phyloP scores from a whole-genome alignment of 1,140 invertebrate genomes.

The Heliconius eleuchia region DNA sequence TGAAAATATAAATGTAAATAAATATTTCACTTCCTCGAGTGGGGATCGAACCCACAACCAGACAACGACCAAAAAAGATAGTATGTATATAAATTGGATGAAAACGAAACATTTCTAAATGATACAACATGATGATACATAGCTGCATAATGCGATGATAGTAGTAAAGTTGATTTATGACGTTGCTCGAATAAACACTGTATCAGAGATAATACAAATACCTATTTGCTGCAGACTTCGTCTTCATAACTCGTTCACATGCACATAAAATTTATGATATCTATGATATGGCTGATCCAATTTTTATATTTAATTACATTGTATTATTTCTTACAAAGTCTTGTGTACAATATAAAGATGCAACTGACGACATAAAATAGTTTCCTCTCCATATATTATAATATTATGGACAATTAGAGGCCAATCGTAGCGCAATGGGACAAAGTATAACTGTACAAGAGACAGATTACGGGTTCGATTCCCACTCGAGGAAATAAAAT shows the following conservation, averaged over 20 bases:
- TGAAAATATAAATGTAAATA: too few relatives aligned
- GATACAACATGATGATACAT: background rate
- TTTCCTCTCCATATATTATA: too few relatives aligned
- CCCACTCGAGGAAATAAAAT: too few relatives aligned
- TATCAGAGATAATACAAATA: constrained; percentile 30
- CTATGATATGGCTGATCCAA: background rate
- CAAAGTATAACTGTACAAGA: too few relatives aligned
- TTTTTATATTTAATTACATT: background rate
- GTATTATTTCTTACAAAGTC: background rate
- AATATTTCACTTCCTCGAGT: too few relatives aligned
- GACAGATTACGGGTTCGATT: too few relatives aligned
- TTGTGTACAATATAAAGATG: background rate
- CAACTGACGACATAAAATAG: too few relatives aligned
- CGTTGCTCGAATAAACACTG: constrained; percentile 36
- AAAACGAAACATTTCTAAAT: background rate
- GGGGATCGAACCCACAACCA: too few relatives aligned
- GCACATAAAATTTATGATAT: constrained; percentile 4
- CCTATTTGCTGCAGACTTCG: constrained; percentile 29
- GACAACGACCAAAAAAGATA: background rate
- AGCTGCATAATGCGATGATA: constrained; percentile 9
- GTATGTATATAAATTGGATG: background rate
- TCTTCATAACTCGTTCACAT: constrained; percentile 17
- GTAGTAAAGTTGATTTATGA: constrained; percentile 40
- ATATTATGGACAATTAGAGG: too few relatives aligned
- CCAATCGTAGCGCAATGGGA: too few relatives aligned